phyloP scores from a whole-genome alignment of 2,888 invertebrate species.

The Drosophila subsilvestris region DNA sequence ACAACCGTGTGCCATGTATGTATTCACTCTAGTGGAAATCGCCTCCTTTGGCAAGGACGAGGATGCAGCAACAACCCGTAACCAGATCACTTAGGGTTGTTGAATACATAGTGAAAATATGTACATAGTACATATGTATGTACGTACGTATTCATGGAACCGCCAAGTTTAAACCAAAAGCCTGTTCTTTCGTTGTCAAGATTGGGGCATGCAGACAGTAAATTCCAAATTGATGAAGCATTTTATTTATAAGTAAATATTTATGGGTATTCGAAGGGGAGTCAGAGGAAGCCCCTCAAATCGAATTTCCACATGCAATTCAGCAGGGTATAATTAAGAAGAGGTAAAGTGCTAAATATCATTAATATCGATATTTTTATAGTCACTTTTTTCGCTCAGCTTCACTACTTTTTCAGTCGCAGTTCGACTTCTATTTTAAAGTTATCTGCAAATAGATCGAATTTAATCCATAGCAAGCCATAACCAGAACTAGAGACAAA shows the following conservation, averaged over 20 bases:
- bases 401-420: background rate
- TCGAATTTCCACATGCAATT: background rate
- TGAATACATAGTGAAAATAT: background rate
- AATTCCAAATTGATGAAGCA: too few species aligned
- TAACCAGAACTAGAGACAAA: background rate
- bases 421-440: background rate
- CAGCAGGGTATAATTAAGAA: background rate
- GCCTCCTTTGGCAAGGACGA: conserved; percentile 25
- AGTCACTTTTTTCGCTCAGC: too few species aligned
- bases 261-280: background rate
- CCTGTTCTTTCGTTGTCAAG: background rate
- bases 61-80: conserved; percentile 42
- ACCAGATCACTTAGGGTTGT: conserved; percentile 41
- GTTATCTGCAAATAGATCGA: background rate
- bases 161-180: background rate
- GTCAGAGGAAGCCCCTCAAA: background rate
- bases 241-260: too few species aligned
- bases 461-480: background rate
- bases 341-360: background rate
- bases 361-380: background rate
- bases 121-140: background rate
- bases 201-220: too few species aligned
- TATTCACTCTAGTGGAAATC: conserved; percentile 9
- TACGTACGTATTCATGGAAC: too few species aligned
- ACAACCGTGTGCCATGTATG: conserved; percentile 2